Conservation (phyloP, 2,888 invertebrate species). For the Minunthozetes semirufus region DNA sequence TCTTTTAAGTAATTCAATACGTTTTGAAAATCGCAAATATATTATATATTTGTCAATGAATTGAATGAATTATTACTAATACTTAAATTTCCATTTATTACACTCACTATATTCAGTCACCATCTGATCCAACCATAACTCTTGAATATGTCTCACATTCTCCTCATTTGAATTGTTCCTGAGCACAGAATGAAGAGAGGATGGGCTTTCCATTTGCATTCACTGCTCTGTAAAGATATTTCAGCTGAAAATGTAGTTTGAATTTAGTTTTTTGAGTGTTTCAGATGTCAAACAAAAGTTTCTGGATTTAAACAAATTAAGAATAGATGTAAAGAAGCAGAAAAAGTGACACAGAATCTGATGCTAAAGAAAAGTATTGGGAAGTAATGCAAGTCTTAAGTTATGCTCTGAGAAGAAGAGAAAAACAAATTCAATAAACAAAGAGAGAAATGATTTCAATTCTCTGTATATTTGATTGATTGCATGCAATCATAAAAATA, state of each 20-base stretch:
- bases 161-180: not conserved
- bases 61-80: not conserved
- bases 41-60: not conserved
- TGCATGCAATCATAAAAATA: not conserved
- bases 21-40: not conserved
- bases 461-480: too few species aligned
- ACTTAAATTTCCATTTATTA: slow-evolving; percentile 25
- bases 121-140: slow-evolving; percentile 1
- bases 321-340: not conserved
- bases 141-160: not conserved
- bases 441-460: too few species aligned
- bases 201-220: not conserved
- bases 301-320: not conserved
- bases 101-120: not conserved
- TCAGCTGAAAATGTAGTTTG: not conserved
- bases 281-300: not conserved
- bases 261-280: not conserved
- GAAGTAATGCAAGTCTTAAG: too few species aligned
- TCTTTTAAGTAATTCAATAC: slow-evolving; percentile 23
- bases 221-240: not conserved
- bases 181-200: too few species aligned
- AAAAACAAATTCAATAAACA: too few species aligned
- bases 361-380: too few species aligned
- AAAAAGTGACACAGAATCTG: not conserved
- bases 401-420: too few species aligned